Conservation (phyloP, 2,113 vertebrate genomes). For the Pelmatolapia mariae region DNA sequence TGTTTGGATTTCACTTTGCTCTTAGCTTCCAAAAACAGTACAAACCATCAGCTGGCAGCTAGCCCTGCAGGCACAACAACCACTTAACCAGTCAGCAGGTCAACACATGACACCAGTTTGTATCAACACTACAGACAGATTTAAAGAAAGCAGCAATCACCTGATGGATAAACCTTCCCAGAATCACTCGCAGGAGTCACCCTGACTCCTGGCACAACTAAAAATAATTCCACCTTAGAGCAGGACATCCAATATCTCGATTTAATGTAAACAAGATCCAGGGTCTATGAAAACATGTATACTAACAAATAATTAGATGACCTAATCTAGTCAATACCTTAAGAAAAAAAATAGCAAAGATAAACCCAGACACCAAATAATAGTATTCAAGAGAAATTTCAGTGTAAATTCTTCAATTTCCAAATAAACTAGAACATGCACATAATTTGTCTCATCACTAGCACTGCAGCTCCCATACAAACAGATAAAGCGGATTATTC, state of each 20-base stretch:
- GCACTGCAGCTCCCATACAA: neutral
- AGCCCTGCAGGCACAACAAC: neutral
- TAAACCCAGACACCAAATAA: neutral
- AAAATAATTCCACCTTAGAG: neutral
- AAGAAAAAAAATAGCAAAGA: neutral
- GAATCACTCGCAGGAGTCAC: neutral
- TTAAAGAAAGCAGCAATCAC: neutral
- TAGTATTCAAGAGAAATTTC: neutral
- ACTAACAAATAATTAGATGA: neutral
- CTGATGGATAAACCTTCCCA: neutral
- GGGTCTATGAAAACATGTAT: neutral
- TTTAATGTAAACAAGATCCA: neutral
- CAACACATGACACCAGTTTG: constrained; percentile 25
- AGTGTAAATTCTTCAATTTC: neutral
- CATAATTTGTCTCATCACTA: neutral
- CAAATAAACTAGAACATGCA: neutral
- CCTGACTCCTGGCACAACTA: neutral
- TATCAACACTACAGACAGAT: neutral
- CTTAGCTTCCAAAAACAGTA: neutral
- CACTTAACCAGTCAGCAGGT: constrained; percentile 39
- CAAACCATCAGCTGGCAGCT: constrained; percentile 3
- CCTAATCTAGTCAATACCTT: neutral
- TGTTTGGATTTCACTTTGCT: constrained; percentile 8
- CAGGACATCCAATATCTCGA: neutral
- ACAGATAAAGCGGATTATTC: neutral